These are phyloP conservation scores for Ametastegia equiseti DNA, from an alignment of 2,888 invertebrate genomes.

Conservation along the genomic window DNA sequence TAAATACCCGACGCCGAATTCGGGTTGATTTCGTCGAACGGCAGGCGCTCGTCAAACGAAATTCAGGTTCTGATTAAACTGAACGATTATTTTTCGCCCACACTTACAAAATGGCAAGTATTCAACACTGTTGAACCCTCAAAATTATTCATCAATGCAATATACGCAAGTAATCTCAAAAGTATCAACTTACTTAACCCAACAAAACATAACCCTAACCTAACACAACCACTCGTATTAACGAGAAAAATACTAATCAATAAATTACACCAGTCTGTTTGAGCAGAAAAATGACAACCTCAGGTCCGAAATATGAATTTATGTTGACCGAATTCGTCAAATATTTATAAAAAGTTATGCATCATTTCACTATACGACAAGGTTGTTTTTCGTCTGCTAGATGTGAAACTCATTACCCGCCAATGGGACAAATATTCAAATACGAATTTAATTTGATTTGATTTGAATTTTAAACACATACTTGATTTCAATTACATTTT, in stretches of 20 bases:
- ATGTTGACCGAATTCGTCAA: neutral
- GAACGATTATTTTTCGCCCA: neutral
- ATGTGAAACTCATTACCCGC: too few relatives aligned
- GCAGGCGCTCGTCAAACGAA: neutral
- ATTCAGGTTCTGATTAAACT: neutral
- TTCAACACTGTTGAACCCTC: neutral
- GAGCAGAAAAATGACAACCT: neutral
- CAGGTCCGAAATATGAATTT: neutral
- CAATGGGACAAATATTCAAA: too few relatives aligned
- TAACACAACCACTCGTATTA: neutral
- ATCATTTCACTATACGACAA: too few relatives aligned
- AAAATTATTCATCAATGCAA: neutral
- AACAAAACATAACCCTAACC: neutral
- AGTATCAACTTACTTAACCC: neutral
- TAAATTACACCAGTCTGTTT: too few relatives aligned
- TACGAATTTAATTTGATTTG: too few relatives aligned
- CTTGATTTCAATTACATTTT: too few relatives aligned
- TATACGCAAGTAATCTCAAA: neutral
- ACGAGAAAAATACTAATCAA: neutral
- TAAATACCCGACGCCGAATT: neutral
- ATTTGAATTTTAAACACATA: too few relatives aligned
- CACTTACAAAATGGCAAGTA: constrained; percentile 7
- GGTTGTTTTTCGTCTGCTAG: neutral
- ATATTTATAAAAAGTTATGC: neutral
- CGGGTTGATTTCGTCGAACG: neutral